Conservation (phyloP, 2,113 vertebrate genomes). For the Sardina pilchardus region DNA sequence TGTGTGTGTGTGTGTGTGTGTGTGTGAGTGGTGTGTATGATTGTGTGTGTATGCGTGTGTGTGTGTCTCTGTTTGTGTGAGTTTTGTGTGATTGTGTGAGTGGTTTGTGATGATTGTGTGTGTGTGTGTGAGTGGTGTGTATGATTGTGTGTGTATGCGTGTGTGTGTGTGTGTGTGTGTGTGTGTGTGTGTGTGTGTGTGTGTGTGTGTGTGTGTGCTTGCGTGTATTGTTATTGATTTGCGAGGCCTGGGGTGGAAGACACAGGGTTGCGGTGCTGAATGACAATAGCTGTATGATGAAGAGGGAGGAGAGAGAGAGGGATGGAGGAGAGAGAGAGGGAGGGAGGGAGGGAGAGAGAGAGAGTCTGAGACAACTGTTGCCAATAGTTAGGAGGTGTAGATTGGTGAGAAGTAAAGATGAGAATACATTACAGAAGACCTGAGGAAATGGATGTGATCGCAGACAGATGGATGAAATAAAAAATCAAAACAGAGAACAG, state of each 20-base stretch:
- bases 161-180: neutral
- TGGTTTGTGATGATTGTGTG: too few relatives aligned
- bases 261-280: neutral
- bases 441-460: neutral
- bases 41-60: neutral
- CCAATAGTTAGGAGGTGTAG: too few relatives aligned
- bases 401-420: neutral
- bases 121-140: too few relatives aligned
- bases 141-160: neutral
- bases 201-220: neutral
- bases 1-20: neutral
- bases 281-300: slow-evolving; percentile 23
- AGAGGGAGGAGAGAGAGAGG: neutral
- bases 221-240: neutral
- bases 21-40: neutral
- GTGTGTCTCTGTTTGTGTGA: neutral
- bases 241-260: neutral
- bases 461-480: too few relatives aligned
- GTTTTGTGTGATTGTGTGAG: neutral
- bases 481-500: neutral
- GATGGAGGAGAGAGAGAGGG: too few relatives aligned
- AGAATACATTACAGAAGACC: too few relatives aligned
- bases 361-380: neutral
- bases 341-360: neutral
- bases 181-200: neutral